These are phyloP conservation scores for Anticlea derivata DNA, from an alignment of 2,888 invertebrate species.

Conservation along the genomic window DNA sequence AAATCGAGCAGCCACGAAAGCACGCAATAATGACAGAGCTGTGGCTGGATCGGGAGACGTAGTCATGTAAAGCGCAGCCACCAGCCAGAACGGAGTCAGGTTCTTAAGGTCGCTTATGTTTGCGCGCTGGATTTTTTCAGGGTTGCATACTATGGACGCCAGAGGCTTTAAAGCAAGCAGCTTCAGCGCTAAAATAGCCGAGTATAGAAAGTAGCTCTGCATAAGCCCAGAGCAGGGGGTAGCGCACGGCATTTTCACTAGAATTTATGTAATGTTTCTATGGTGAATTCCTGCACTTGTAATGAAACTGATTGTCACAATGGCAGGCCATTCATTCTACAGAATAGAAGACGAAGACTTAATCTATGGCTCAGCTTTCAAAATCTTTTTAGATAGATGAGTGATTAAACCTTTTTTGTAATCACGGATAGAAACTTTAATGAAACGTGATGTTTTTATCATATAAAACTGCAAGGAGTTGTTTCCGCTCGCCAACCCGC, in stretches of 20 bases:
- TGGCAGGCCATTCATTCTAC: too few species aligned
- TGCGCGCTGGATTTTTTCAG: conserved; percentile 51
- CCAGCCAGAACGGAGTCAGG: conserved; percentile 63
- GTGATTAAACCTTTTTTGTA: too few species aligned
- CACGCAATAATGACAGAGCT: conserved; percentile 45
- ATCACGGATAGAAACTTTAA: too few species aligned
- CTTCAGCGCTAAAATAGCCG: conserved; percentile 41
- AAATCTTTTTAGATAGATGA: too few species aligned
- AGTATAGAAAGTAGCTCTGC: conserved; percentile 41
- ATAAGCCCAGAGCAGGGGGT: conserved; percentile 21
- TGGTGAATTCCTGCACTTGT: not conserved
- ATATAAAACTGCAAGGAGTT: not conserved
- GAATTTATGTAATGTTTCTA: not conserved
- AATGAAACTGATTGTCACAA: not conserved
- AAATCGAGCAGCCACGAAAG: conserved; percentile 46
- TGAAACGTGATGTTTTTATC: too few species aligned
- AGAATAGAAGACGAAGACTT: too few species aligned
- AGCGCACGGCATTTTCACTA: conserved; percentile 11
- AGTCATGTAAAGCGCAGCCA: conserved; percentile 56
- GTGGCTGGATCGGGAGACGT: conserved; percentile 47
- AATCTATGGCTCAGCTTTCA: too few species aligned
- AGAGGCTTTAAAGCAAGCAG: conserved; percentile 47
- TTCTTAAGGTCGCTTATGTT: conserved; percentile 59
- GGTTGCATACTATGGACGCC: conserved; percentile 43
- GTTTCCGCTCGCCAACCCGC: too few species aligned